phyloP scores from a whole-genome alignment of 2,113 vertebrate genomes.

The Sander lucioperca region DNA sequence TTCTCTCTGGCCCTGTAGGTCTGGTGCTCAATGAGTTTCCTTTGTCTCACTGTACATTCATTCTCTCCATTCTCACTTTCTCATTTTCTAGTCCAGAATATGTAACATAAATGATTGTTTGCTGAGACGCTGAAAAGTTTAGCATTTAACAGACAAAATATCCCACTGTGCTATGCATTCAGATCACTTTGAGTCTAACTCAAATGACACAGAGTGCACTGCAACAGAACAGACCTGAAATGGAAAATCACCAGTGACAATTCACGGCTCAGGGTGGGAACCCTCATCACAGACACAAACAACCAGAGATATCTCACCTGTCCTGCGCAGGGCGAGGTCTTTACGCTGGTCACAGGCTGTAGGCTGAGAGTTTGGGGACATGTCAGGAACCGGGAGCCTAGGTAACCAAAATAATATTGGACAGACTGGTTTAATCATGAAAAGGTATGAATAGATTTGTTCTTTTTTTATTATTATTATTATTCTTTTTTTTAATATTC shows the following conservation, averaged over 20 bases:
- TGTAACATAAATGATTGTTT: constrained; percentile 41
- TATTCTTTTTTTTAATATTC: too few species aligned
- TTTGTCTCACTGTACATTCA: constrained; percentile 2
- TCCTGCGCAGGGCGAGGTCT: constrained; percentile 89
- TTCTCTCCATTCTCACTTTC: constrained; percentile 5
- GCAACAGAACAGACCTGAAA: constrained; percentile 28
- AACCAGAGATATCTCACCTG: constrained; percentile 83
- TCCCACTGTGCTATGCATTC: constrained; percentile 26
- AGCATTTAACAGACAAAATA: constrained; percentile 37
- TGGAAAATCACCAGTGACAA: constrained; percentile 56
- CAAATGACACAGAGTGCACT: constrained; percentile 32
- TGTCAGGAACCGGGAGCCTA: constrained; percentile 87
- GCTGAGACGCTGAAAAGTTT: constrained; percentile 29
- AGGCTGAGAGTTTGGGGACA: constrained; percentile 80
- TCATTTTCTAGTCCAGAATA: constrained; percentile 8
- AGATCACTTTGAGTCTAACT: constrained; percentile 38
- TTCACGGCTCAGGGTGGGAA: constrained; percentile 18
- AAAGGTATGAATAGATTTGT: background rate
- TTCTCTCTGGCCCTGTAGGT: constrained; percentile 50
- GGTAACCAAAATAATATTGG: constrained; percentile 27
- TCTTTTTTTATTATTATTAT: background rate
- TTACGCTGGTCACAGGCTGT: constrained; percentile 85
- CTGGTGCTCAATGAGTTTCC: constrained; percentile 33
- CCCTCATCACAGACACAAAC: constrained; percentile 24
- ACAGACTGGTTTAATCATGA: background rate